A percentile compares a stretch with the other conserved stretches of the same genome.
Conservation (phyloP, 1,140 invertebrate genomes). For the Drosophila paulistorum region DNA sequence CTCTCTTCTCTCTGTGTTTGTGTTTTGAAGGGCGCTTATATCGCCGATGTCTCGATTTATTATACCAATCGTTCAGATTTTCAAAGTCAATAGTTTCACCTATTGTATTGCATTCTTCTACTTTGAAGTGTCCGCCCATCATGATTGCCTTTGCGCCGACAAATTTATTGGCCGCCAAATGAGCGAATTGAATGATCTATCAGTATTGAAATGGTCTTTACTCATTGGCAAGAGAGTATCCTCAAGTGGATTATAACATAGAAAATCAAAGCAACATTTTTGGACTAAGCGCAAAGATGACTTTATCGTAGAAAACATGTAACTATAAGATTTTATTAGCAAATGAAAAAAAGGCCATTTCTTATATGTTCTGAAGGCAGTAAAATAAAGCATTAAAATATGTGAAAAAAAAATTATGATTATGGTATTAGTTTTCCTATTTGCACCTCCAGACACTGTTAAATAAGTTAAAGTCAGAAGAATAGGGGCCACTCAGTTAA, state of each 20-base stretch:
- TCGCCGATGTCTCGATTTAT: conserved; percentile 58
- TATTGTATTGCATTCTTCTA: conserved; percentile 27
- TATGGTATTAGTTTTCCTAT: too few species aligned
- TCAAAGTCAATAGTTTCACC: conserved; percentile 59
- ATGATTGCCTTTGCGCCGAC: conserved; percentile 28
- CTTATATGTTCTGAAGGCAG: too few species aligned
- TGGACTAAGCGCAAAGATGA: too few species aligned
- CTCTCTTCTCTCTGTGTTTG: neutral
- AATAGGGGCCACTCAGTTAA: too few species aligned
- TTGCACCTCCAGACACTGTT: too few species aligned
- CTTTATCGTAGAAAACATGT: too few species aligned
- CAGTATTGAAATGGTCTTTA: conserved; percentile 8
- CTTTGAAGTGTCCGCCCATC: conserved; percentile 58
- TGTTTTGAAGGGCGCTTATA: conserved; percentile 60
- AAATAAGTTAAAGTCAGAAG: too few species aligned
- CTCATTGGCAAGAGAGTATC: neutral
- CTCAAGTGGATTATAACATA: neutral
- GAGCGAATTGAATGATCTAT: conserved; percentile 56
- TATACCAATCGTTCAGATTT: conserved; percentile 65
- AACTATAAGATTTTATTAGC: too few species aligned
- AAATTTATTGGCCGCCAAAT: conserved; percentile 55
- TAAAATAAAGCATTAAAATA: too few species aligned
- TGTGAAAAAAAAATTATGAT: too few species aligned
- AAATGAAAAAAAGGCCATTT: too few species aligned
- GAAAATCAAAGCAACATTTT: neutral